phyloP scores from a whole-genome alignment of 2,113 vertebrate genomes.

The Rynchops niger region DNA sequence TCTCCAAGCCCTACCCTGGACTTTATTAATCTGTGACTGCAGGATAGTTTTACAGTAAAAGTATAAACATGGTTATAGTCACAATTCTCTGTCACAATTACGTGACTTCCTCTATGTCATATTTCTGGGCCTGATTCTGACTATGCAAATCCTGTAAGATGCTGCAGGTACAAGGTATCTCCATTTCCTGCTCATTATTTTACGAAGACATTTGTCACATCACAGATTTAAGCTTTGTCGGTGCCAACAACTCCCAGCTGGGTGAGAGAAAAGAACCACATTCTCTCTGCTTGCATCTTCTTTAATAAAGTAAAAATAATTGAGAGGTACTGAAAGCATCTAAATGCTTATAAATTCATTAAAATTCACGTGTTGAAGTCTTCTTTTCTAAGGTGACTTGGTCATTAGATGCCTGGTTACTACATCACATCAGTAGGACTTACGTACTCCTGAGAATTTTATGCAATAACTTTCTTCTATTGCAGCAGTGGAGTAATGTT shows the following conservation, averaged over 20 bases:
- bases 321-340: neutral
- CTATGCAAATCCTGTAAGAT: neutral
- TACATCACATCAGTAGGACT: neutral
- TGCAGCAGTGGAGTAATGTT: neutral
- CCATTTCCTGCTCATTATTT: neutral
- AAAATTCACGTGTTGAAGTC: neutral
- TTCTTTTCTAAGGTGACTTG: neutral
- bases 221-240: neutral
- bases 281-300: neutral
- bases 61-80: neutral
- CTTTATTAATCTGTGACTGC: neutral
- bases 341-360: neutral
- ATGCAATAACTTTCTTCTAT: neutral
- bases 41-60: neutral
- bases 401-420: neutral
- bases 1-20: neutral
- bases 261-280: neutral
- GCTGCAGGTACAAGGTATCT: neutral
- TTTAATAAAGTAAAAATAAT: neutral
- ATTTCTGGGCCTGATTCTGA: neutral
- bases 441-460: neutral
- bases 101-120: rapidly evolving
- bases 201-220: neutral
- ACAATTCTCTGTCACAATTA: neutral
- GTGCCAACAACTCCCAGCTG: neutral